A percentile compares a stretch with the other conserved stretches of the same genome.
phyloP scores from a whole-genome alignment of 2,113 vertebrate genomes.

The Bubo scandiacus region DNA sequence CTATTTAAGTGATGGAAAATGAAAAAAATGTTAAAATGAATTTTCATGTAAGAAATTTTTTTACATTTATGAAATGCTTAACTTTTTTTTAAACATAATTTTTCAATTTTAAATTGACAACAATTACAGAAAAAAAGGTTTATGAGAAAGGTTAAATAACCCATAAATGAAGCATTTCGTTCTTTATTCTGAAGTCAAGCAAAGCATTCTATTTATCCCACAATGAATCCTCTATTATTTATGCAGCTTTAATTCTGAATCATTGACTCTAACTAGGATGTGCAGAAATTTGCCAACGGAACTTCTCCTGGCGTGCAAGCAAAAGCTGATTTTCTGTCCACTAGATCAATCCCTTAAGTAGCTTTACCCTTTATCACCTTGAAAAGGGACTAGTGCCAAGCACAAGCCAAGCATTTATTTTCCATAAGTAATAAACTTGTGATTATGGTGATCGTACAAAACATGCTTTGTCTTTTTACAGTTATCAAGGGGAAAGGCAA shows the following conservation, averaged over 20 bases:
- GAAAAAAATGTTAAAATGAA: neutral
- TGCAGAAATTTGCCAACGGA: neutral
- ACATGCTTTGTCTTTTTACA: slow-evolving; percentile 29
- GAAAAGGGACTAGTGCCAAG: slow-evolving; percentile 8
- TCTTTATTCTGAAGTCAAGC: neutral
- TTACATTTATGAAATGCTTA: neutral
- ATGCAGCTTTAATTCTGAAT: slow-evolving; percentile 33
- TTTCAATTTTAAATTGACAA: neutral
- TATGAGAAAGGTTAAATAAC: neutral
- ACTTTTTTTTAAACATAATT: neutral
- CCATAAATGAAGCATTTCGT: neutral
- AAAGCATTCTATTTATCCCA: neutral
- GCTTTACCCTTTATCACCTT: slow-evolving; percentile 52
- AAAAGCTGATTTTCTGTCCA: slow-evolving; percentile 22
- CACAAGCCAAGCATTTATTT: slow-evolving; percentile 5
- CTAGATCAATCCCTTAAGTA: slow-evolving; percentile 36
- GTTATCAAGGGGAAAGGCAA: slow-evolving; percentile 6
- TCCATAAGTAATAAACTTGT: slow-evolving; percentile 32
- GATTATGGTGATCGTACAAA: neutral
- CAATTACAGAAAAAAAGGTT: neutral
- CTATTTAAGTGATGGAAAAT: neutral
- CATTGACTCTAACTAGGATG: neutral
- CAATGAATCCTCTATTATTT: neutral
- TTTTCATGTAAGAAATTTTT: neutral
- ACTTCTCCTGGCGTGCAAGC: neutral